These are phyloP conservation scores for Dryobota labecula DNA, from an alignment of 2,888 invertebrate genomes.

Conservation along the genomic window DNA sequence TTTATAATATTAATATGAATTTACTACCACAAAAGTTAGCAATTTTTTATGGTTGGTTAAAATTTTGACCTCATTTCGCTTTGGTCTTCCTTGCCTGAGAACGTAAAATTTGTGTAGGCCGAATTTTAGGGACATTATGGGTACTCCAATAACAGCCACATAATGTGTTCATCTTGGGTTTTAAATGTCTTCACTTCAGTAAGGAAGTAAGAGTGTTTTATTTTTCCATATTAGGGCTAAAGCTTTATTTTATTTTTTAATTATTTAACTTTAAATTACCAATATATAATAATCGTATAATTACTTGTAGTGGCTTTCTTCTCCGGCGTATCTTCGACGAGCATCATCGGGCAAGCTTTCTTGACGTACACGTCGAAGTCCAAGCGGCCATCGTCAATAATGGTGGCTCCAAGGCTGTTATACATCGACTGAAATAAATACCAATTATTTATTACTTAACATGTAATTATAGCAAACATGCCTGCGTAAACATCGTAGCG, in stretches of 20 bases:
- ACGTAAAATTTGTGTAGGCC: too few species aligned
- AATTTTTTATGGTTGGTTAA: too few species aligned
- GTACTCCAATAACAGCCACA: not conserved
- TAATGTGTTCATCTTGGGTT: not conserved
- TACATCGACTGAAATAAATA: conserved; percentile 91
- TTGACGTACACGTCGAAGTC: conserved; percentile 96
- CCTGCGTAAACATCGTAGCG: not conserved
- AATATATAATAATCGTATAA: not conserved
- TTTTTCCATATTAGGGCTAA: not conserved
- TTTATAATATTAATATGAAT: too few species aligned
- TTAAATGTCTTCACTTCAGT: not conserved
- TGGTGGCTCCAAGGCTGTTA: conserved; percentile 95
- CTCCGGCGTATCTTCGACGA: conserved; percentile 92
- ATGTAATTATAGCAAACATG: not conserved
- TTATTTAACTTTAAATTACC: not conserved
- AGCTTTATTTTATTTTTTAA: not conserved
- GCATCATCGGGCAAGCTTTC: conserved; percentile 92
- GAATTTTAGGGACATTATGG: not conserved
- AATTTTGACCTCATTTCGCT: too few species aligned
- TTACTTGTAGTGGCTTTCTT: conserved; percentile 92
- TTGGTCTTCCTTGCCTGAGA: too few species aligned
- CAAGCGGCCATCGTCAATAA: conserved; percentile 92
- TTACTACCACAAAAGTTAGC: too few species aligned
- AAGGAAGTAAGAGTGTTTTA: not conserved
- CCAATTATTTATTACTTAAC: not conserved